A percentile compares a stretch with the other conserved stretches of the same genome.
Evolutionary conservation across 2,888 invertebrate genomes (phyloP).

Genomic region (Clostera curtula): DNA sequence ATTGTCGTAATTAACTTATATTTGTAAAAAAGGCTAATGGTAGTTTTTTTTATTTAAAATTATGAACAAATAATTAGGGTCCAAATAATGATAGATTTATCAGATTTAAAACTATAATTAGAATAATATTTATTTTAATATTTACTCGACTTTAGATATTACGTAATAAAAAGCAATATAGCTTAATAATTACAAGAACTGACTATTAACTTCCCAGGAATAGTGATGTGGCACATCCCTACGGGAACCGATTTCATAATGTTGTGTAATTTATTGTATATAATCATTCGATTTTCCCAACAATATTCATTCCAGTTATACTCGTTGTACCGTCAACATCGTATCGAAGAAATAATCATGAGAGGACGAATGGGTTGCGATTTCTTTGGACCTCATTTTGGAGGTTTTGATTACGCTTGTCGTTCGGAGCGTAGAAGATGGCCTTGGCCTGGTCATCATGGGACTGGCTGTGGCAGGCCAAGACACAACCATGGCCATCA

Average conservation of each 20-base stretch:
- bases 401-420: constrained; percentile 1
- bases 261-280: constrained; percentile 7
- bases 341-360: constrained; percentile 7
- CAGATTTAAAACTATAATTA: no score
- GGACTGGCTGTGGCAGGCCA: not conserved
- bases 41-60: no score
- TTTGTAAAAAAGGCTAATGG: no score
- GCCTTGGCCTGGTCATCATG: constrained; percentile 1
- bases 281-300: constrained; percentile 1
- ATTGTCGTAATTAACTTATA: no score
- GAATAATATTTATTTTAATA: no score
- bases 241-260: constrained; percentile 9
- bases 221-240: constrained; percentile 5
- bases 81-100: no score
- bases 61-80: no score
- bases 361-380: constrained; percentile 9
- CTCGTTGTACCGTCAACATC: not conserved
- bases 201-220: not conserved
- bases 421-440: constrained; percentile 1
- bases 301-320: constrained; percentile 3
- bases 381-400: constrained; percentile 2
- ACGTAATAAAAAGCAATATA: not conserved
- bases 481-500: not conserved
- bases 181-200: not conserved
- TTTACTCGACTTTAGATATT: no score